These are phyloP conservation scores for Epinephelus moara DNA, from an alignment of 2,113 vertebrate genomes.

Conservation along the genomic window DNA sequence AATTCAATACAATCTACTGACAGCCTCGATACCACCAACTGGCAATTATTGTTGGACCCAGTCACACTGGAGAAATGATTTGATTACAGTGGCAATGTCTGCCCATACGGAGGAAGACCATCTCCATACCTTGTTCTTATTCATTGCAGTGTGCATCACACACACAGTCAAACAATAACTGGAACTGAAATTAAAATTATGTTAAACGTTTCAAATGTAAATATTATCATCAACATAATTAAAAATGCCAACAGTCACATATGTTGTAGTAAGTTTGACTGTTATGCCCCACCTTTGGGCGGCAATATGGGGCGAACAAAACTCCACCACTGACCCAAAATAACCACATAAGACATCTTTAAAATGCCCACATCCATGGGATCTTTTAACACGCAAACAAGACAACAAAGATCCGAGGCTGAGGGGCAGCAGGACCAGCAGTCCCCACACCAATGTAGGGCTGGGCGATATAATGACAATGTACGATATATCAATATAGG, in stretches of 20 bases:
- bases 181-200: slow-evolving; percentile 31
- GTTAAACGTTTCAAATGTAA: slow-evolving; percentile 6
- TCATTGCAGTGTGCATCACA: neutral
- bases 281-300: no score
- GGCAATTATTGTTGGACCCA: slow-evolving; percentile 6
- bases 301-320: no score
- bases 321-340: no score
- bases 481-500: no score
- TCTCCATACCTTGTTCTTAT: neutral
- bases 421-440: no score
- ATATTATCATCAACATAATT: neutral
- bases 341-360: no score
- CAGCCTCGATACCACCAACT: neutral
- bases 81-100: slow-evolving; percentile 12
- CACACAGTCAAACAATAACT: neutral
- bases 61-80: slow-evolving; percentile 15
- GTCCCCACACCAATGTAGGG: no score
- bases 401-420: no score
- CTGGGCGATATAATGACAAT: no score
- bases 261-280: neutral
- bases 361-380: no score
- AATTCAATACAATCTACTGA: neutral
- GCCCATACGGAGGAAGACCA: slow-evolving; percentile 3
- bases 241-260: neutral
- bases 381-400: no score